Conservation (phyloP, 2,797 vertebrate genomes). For the Lateolabrax maculatus region DNA sequence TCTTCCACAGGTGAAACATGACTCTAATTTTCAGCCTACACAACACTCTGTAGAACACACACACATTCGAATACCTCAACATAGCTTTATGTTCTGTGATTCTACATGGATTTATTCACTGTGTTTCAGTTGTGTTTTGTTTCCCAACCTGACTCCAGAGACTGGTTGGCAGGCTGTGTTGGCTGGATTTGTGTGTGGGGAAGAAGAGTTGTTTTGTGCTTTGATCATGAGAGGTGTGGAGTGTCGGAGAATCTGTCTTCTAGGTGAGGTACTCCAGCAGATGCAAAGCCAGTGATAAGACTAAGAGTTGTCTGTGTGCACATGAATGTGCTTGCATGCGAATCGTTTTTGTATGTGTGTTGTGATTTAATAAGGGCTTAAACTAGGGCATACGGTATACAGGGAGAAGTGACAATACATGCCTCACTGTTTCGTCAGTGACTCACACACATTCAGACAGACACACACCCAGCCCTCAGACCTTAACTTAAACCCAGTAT, state of each 20-base stretch:
- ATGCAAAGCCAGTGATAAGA: slow-evolving; percentile 16
- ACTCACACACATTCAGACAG: slow-evolving; percentile 1
- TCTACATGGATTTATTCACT: neutral
- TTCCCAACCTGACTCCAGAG: slow-evolving; percentile 16
- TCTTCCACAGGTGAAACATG: slow-evolving; percentile 23
- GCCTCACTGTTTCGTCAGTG: slow-evolving; percentile 13
- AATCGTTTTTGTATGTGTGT: neutral
- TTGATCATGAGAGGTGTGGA: slow-evolving; percentile 17
- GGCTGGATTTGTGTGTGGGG: slow-evolving; percentile 22
- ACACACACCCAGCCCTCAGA: neutral
- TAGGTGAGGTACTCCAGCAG: slow-evolving; percentile 10
- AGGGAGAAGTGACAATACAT: slow-evolving; percentile 10
- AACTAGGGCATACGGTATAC: slow-evolving; percentile 20
- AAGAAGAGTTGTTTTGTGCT: slow-evolving; percentile 33
- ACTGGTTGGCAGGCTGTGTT: slow-evolving; percentile 27
- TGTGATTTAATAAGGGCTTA: slow-evolving; percentile 9
- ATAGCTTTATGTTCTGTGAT: slow-evolving; percentile 7
- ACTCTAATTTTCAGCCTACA: slow-evolving; percentile 30
- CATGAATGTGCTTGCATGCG: neutral
- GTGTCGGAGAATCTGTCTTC: slow-evolving; percentile 18
- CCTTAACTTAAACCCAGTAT: neutral
- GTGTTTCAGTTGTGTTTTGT: slow-evolving; percentile 5
- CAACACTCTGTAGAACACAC: neutral
- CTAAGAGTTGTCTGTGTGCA: slow-evolving; percentile 1
- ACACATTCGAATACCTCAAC: slow-evolving; percentile 1